Conservation (phyloP, 2,797 vertebrate genomes). For the Poeciliopsis presidionis region DNA sequence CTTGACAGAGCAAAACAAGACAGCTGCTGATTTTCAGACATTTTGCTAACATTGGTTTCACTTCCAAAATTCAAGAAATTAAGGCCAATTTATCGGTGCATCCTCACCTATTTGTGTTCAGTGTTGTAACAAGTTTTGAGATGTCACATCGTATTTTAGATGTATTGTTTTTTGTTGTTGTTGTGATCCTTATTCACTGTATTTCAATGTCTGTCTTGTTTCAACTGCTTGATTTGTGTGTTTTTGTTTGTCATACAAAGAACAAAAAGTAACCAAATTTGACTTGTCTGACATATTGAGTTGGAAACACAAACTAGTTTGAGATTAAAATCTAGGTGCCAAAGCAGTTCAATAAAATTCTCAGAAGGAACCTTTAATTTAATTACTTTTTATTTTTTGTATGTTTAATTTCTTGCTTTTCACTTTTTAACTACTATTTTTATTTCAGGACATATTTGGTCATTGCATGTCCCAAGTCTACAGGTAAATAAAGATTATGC, state of each 20-base stretch:
- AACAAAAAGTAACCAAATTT: neutral
- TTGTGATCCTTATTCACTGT: conserved; percentile 32
- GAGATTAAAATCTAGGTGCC: neutral
- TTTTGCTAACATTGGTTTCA: neutral
- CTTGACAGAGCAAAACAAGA: too few relatives aligned
- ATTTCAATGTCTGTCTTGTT: conserved; percentile 6
- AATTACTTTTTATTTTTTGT: neutral
- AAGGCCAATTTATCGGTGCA: neutral
- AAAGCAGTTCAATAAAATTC: neutral
- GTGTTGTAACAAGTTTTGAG: conserved; percentile 2
- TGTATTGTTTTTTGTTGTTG: conserved; percentile 6
- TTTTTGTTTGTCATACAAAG: conserved; percentile 11
- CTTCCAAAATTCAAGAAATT: neutral
- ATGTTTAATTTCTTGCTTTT: neutral
- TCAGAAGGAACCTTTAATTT: neutral
- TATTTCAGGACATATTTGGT: neutral
- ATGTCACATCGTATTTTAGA: conserved; percentile 25
- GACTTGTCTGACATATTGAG: conserved; percentile 1
- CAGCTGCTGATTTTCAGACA: neutral
- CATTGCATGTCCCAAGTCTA: neutral
- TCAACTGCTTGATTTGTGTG: conserved; percentile 28
- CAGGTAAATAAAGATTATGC: neutral
- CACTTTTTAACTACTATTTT: neutral
- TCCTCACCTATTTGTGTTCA: conserved; percentile 31
- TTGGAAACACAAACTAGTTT: neutral